A percentile compares a stretch with the other conserved stretches of the same genome.
Conservation (phyloP, 2,888 invertebrate genomes). For the Tinea pellionella region DNA sequence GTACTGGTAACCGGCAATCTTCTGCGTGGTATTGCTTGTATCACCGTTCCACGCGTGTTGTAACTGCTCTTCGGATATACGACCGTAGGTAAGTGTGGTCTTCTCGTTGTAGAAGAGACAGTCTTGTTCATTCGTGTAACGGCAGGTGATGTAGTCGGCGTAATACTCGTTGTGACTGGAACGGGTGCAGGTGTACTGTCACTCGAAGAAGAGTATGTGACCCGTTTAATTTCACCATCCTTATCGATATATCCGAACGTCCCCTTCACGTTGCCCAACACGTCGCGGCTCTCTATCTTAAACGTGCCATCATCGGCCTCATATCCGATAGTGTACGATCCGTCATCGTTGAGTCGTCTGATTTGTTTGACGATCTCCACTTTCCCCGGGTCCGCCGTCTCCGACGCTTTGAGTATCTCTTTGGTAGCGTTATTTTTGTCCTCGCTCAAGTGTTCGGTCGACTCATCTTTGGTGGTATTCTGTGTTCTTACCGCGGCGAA, state of each 20-base stretch:
- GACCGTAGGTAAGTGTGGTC: constrained; percentile 58
- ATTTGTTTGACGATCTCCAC: constrained; percentile 86
- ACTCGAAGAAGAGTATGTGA: constrained; percentile 75
- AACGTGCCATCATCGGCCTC: constrained; percentile 88
- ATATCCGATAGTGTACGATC: constrained; percentile 86
- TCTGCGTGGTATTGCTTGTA: constrained; percentile 74
- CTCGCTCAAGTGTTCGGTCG: constrained; percentile 17
- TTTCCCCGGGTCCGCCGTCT: constrained; percentile 76
- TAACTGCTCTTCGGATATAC: constrained; percentile 66
- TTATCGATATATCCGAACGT: constrained; percentile 86
- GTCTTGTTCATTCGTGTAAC: constrained; percentile 47
- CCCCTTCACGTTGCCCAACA: constrained; percentile 83
- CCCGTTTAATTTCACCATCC: constrained; percentile 81
- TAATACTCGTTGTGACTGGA: constrained; percentile 39
- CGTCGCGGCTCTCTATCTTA: constrained; percentile 85
- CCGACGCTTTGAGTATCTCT: constrained; percentile 70
- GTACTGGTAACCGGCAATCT: constrained; percentile 45
- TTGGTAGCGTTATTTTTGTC: constrained; percentile 45
- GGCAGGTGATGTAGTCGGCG: constrained; percentile 39
- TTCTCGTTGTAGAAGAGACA: constrained; percentile 63
- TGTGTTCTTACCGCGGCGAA: not conserved
- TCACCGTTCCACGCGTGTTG: constrained; percentile 70
- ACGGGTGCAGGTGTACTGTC: constrained; percentile 54
- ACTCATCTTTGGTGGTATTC: constrained; percentile 26
- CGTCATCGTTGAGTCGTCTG: constrained; percentile 83